Evolutionary conservation across 2,888 invertebrate species (phyloP), one percentile per base, ranked within the genome.

Genomic region (Aporophyla nigra): DNA sequence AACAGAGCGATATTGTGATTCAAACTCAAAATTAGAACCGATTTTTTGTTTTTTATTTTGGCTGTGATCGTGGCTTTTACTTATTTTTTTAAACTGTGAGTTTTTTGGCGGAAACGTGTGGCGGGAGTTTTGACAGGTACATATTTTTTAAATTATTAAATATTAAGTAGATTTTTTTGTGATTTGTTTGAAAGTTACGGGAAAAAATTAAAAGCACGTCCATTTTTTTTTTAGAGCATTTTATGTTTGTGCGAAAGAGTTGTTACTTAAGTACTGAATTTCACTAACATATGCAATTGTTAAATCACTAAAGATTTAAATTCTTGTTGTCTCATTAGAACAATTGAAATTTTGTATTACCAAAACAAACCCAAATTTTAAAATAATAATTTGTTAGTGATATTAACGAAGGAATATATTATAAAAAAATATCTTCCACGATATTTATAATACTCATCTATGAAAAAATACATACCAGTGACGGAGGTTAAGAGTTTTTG

Each of bases 101-200:
- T 66, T 24, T 72, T 80, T 83, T 80, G 51, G 78, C 74, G 85
- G 80, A 80, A 82, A 70, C 74, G 78, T 69, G 77, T 84, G 80
- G 80, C 74, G 78, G 78, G 84, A 81, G 84, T 86, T 85, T 84
- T 79, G 68, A 82, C 84, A 90, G 92, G 92, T 92, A 91, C 77
- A 83, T 82, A 68, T 73, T 78, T 78, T 72, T 54, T 73, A 46
- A 66, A 9, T 69, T 68, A 19, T 9, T 33, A 33, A 33, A 33
- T 33, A 33, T 33, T 33, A 33, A 2, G 1, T 33, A 33, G 3
- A 33, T 33, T 33, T 33, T 1, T 33, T 54, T 66, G 53, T 53
- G 5, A 12, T 27, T n/a, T n/a, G 0, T 14, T 24, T 33, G 7
- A 12, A 43, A 43, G 14, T 56, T 9, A 24, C 2, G 24, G 14